phyloP scores from a whole-genome alignment of 2,113 vertebrate species.

The Gambusia holbrooki region DNA sequence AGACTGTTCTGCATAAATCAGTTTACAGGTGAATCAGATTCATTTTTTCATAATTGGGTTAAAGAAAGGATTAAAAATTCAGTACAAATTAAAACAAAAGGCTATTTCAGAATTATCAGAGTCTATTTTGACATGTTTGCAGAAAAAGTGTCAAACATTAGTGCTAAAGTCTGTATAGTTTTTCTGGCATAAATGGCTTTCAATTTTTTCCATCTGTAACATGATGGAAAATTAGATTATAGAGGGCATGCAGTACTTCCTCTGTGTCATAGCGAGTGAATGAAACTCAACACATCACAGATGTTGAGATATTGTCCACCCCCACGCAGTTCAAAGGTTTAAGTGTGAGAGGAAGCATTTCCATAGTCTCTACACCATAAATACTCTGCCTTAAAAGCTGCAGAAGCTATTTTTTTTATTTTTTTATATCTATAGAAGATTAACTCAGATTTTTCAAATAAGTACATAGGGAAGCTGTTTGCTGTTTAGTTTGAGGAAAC shows the following conservation, averaged over 20 bases:
- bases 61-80: not conserved
- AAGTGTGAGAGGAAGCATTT: constrained; percentile 22
- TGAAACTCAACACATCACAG: constrained; percentile 41
- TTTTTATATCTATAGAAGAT: not conserved
- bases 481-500: not conserved
- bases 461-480: not conserved
- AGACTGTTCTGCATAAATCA: not conserved
- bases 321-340: constrained; percentile 46
- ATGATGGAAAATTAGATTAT: constrained; percentile 50
- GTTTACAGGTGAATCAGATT: not conserved
- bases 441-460: not conserved
- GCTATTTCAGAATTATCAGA: too few relatives aligned
- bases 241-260: constrained; percentile 36
- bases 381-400: not conserved
- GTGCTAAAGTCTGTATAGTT: not conserved
- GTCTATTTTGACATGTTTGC: not conserved
- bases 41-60: not conserved
- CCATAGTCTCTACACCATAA: constrained; percentile 1
- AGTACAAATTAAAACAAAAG: too few relatives aligned
- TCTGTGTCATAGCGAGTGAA: constrained; percentile 38
- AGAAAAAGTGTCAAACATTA: not conserved
- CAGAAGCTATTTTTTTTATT: not conserved
- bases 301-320: constrained; percentile 45
- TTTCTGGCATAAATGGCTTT: constrained; percentile 3
- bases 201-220: constrained; percentile 23